Base-by-base conservation (phyloP, 53 echinoderm and acorn worm species). In the Apostichopus leukothele region DNA sequence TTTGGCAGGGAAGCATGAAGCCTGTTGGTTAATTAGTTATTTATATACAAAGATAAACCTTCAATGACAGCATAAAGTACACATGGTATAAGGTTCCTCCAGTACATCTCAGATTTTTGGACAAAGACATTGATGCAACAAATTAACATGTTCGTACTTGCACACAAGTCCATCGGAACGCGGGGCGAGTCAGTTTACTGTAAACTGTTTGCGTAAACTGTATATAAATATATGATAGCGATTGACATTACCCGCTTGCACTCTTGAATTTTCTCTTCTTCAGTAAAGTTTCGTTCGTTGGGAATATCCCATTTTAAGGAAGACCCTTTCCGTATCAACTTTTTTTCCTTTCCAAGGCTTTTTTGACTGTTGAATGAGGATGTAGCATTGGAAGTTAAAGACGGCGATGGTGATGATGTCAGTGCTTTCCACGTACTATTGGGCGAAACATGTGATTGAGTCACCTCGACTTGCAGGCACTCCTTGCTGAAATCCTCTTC, bases 301-400 rank as follows among this genome's bases (percentile, higher is more conserved):
- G 71, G 86, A 63, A 93, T 55, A 27, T 94, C 91, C 96, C 96
- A 96, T 86, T 96, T 96, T 73, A 96, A 93, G 12, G 91, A 94
- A 12, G 90, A 54, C 88, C 91, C 94, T 92, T 94, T 96, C 86
- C 93, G 93, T 9, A 76, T 76, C 0, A 91, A 73, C 80, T 92
- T 93, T 83, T 90, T 90, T 73, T 87, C 90, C 80, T 90, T 92
- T 4, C 90, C 88, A 25, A 84, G 53, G 11, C 84, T 83, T 20
- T 57, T 13, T 14, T 27, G 50, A 83, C 89, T 80, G 59, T 53
- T 60, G 11, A 5, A 23, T 39, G 76, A 76, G 73, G 67, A 25
- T 9, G 6, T 55, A 13, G 66, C 12, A 60, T 86, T 23, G 5
- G 39, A 27, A 11, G 67, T 9, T 5, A 20, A 13, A 86, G 66